Base-by-base conservation (phyloP, 2,797 vertebrate species). In the Danionella dracula region DNA sequence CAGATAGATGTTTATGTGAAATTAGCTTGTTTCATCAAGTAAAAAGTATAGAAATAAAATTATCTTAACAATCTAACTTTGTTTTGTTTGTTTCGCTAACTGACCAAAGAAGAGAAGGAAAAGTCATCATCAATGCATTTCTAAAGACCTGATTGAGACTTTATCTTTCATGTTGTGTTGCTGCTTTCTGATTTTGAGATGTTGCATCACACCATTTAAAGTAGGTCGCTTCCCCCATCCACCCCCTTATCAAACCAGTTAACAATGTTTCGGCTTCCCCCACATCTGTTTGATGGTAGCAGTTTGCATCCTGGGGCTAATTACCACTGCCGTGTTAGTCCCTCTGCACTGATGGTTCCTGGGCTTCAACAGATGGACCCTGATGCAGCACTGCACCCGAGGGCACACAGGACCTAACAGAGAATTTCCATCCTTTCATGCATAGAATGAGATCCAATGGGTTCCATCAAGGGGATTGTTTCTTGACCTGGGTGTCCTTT, bases 221-320 rank as follows among this genome's bases (percentile, higher is more conserved):
- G 83, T 89, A 85, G 89, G 88, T 89, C 87, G 84, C 80, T 72
- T 68, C 75, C 61, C n/a, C 5, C 42, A 38, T 48, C 61, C 21
- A 35, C 29, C 68, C 57, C 55, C 55, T 49, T 55, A 63, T 67
- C 66, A 72, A 57, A 62, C 70, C 70, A 67, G 66, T 63, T 64
- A 68, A 62, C 53, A 56, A 67, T 38, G 58, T 64, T 58, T 78
- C 21, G 55, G 76, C 85, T 79, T 80, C 83, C 82, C 82, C 84
- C 82, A 37, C 86, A 87, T 88, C 88, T 88, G 86, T 87, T 86
- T 85, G 81, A 87, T 86, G 83, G 76, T 82, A 78, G 81, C 85
- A 81, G 86, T 80, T 66, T 80, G 84, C 79, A 81, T 88, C 85
- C 86, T 81, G 88, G 84, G 87, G 85, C 88, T 88, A 88, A 88